phyloP scores from a whole-genome alignment of 2,113 vertebrate species.

The Scalopus aquaticus region DNA sequence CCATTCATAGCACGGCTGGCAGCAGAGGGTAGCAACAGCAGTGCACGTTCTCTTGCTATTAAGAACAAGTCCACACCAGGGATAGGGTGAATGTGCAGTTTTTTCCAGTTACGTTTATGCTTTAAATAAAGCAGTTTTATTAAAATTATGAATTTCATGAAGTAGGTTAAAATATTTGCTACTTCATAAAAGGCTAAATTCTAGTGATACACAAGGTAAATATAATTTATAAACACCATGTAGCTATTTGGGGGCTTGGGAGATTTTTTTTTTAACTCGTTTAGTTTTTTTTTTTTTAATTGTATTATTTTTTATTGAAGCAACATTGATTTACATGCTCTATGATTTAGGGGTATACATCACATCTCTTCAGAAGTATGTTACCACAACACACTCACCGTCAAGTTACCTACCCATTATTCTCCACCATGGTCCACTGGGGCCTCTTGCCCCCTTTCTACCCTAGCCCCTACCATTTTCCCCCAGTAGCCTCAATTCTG shows the following conservation, averaged over 20 bases:
- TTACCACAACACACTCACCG: no score
- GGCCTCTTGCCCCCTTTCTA: no score
- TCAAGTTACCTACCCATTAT: no score
- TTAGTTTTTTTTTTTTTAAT: no score
- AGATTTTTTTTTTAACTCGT: no score
- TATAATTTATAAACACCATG: not conserved
- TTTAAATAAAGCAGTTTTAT: not conserved
- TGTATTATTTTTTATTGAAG: no score
- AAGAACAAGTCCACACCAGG: not conserved
- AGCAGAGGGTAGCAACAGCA: not conserved
- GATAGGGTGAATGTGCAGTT: not conserved
- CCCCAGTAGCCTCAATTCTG: no score
- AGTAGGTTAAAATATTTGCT: not conserved
- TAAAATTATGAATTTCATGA: conserved; percentile 18
- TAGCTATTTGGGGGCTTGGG: not conserved
- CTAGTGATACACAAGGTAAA: not conserved
- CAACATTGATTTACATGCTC: no score
- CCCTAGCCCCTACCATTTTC: no score
- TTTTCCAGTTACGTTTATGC: not conserved
- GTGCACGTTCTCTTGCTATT: not conserved
- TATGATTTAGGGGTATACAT: no score
- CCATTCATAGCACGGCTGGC: not conserved
- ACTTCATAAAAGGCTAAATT: not conserved
- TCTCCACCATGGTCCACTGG: no score
- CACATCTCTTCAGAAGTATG: no score